Conservation (phyloP, 2,113 vertebrate species). For the Piaya cayana region DNA sequence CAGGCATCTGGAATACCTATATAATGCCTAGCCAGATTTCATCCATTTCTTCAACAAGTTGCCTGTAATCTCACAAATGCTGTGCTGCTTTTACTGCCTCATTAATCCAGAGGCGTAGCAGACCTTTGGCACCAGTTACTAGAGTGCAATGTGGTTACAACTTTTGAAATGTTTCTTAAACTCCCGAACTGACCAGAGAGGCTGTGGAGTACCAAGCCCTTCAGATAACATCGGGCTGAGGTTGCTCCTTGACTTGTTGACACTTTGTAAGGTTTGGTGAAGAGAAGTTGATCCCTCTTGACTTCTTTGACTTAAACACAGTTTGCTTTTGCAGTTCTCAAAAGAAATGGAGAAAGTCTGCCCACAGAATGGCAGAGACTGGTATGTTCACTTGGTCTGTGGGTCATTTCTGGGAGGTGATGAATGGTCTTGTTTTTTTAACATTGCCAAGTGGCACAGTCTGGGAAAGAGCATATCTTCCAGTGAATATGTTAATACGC, state of each 20-base stretch:
- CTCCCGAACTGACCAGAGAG: background rate
- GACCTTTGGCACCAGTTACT: background rate
- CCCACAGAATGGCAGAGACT: background rate
- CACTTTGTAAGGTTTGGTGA: background rate
- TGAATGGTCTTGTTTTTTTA: background rate
- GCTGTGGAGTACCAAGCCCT: background rate
- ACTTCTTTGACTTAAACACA: background rate
- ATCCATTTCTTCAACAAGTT: background rate
- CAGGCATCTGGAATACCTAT: background rate
- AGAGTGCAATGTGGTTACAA: background rate
- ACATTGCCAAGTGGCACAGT: background rate
- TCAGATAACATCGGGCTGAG: background rate
- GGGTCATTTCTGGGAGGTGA: background rate
- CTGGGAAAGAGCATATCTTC: background rate
- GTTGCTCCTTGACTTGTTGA: background rate
- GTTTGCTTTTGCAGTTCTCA: background rate
- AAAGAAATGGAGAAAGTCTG: background rate
- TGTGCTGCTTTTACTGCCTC: background rate
- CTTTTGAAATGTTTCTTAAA: background rate
- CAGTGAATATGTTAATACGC: background rate
- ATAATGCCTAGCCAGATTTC: background rate
- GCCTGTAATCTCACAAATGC: background rate
- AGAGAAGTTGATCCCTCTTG: conserved; percentile 1
- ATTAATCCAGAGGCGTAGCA: background rate
- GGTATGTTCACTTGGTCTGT: background rate